These are phyloP conservation scores for Drosophila longiperda DNA, from an alignment of 2,888 invertebrate genomes.

Conservation along the genomic window DNA sequence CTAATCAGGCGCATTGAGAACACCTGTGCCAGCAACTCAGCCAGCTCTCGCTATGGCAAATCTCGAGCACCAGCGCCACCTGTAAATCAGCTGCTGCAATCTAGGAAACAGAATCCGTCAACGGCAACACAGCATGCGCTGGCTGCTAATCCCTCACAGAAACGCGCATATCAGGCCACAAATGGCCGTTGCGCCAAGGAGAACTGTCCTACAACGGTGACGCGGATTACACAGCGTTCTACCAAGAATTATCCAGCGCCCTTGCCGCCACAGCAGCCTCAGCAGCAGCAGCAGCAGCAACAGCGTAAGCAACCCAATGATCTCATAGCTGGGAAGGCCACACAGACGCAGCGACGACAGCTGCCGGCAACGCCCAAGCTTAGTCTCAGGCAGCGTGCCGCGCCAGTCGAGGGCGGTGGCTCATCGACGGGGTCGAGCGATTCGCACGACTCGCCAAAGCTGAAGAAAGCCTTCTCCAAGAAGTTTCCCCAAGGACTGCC, in stretches of 20 bases:
- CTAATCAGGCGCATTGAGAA: conserved; percentile 83
- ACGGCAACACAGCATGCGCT: conserved; percentile 38
- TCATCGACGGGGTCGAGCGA: conserved; percentile 81
- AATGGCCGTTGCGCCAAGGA: conserved; percentile 78
- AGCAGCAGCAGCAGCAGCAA: conserved; percentile 14
- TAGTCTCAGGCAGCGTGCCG: conserved; percentile 45
- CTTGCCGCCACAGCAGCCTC: conserved; percentile 57
- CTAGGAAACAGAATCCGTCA: conserved; percentile 44
- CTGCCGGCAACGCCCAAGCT: conserved; percentile 70
- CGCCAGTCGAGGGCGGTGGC: conserved; percentile 64
- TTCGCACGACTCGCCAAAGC: conserved; percentile 82
- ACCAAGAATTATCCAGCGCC: conserved; percentile 79
- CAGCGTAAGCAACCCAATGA: conserved; percentile 71
- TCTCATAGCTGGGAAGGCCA: conserved; percentile 67
- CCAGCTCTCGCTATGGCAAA: conserved; percentile 64
- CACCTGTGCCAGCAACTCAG: conserved; percentile 59
- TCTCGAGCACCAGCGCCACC: conserved; percentile 64
- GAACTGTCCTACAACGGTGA: conserved; percentile 74
- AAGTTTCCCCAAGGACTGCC: conserved; percentile 85
- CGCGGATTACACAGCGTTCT: conserved; percentile 59
- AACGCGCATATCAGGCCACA: conserved; percentile 82
- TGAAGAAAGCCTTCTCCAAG: conserved; percentile 83
- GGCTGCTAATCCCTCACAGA: conserved; percentile 71
- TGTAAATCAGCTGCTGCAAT: conserved; percentile 45
- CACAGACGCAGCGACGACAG: conserved; percentile 63